Evolutionary conservation across 2,113 vertebrate genomes (phyloP).

Genomic region (Tursiops truncatus): DNA sequence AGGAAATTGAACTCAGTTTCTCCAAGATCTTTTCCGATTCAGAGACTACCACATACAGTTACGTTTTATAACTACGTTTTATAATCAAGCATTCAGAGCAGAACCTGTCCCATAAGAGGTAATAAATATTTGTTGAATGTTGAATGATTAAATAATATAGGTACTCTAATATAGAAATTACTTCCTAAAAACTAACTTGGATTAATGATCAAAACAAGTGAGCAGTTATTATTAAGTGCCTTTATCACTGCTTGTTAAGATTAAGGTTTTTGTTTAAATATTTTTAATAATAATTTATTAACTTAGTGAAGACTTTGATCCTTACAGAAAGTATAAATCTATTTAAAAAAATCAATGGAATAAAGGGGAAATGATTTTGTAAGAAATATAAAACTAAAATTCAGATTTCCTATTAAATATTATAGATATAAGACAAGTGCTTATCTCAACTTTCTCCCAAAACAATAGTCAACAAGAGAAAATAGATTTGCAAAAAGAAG

Average conservation of each 20-base stretch:
- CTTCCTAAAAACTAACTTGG: not conserved
- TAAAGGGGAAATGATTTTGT: not conserved
- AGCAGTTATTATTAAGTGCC: not conserved
- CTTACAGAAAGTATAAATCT: slow-evolving; percentile 20
- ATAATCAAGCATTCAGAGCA: not conserved
- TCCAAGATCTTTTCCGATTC: not conserved
- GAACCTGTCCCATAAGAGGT: not conserved
- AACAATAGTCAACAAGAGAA: not conserved
- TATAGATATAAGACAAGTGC: not conserved
- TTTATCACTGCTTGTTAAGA: not conserved
- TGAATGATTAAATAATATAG: not conserved
- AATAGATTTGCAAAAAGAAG: not conserved
- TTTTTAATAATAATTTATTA: slow-evolving; percentile 10
- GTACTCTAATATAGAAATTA: not conserved
- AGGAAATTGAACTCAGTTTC: not conserved
- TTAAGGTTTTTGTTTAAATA: not conserved
- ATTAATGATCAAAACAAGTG: slow-evolving; percentile 30
- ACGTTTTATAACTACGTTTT: not conserved
- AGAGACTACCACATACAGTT: not conserved
- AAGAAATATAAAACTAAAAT: slow-evolving; percentile 24
- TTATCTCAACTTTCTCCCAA: not conserved
- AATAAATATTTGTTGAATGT: not conserved
- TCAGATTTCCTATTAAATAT: slow-evolving; percentile 13
- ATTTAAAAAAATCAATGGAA: not conserved
- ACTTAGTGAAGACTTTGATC: not conserved